Evolutionary conservation across 2,888 invertebrate genomes (phyloP).

Genomic region (Endotricha flammealis): DNA sequence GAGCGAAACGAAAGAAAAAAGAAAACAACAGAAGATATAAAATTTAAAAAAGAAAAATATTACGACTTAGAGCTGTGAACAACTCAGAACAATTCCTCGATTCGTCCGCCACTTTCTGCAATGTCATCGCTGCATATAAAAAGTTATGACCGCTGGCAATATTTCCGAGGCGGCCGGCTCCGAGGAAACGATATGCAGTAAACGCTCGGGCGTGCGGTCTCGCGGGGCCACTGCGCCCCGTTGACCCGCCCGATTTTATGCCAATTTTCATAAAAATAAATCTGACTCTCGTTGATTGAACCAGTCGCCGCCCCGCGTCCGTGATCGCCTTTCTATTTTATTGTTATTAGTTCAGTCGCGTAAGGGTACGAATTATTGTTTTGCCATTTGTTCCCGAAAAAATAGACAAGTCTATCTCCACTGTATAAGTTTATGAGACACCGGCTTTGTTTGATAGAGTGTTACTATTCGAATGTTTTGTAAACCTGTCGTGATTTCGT

Average conservation of each 20-base stretch:
- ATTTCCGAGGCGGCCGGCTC: constrained; percentile 58
- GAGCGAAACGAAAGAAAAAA: neutral
- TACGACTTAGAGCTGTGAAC: constrained; percentile 24
- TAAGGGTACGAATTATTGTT: constrained; percentile 76
- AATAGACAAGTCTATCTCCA: constrained; percentile 43
- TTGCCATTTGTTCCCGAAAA: constrained; percentile 69
- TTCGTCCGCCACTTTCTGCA: constrained; percentile 66
- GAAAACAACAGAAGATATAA: no score
- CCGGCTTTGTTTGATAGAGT: constrained; percentile 10
- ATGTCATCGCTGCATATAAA: constrained; percentile 78
- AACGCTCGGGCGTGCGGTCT: constrained; percentile 75
- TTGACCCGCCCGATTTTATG: constrained; percentile 76
- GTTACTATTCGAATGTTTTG: no score
- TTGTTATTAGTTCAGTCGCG: constrained; percentile 72
- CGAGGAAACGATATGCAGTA: constrained; percentile 77
- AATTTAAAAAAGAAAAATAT: no score
- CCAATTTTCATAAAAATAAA: constrained; percentile 79
- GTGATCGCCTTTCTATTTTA: constrained; percentile 76
- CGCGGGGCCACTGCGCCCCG: constrained; percentile 65
- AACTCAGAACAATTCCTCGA: constrained; percentile 36
- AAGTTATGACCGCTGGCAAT: constrained; percentile 76
- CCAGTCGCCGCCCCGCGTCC: constrained; percentile 67
- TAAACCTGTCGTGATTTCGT: no score
- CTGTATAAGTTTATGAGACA: constrained; percentile 48
- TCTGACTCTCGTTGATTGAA: constrained; percentile 76